Base-by-base conservation (phyloP, 1,140 invertebrate genomes). In the Drosophila lacertosa region DNA sequence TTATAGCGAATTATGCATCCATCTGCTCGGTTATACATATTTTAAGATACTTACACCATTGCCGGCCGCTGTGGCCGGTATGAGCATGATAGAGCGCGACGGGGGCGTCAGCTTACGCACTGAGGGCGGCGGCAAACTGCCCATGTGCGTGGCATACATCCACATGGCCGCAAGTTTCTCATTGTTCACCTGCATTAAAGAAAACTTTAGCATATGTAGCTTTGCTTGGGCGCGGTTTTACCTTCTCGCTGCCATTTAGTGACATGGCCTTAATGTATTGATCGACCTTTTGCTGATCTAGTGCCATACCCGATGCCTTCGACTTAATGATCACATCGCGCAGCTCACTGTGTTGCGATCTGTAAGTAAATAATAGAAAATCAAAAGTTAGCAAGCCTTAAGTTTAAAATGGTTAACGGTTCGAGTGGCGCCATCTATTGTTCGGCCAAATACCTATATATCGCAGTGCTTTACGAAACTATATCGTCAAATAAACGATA, bases 241-340 rank as follows among this genome's bases (percentile, higher is more conserved):
- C 89, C 68, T 91, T 91, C 13, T 90, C 86, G 26, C 57, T 91
- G 47, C 79, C 82, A 47, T 55, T 89, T 0, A 82, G 24, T 0
- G 89, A 90, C 82, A 90, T 89, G 4, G 82, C 76, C 33, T 91
- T 91, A 6, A 91, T 89, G 16, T 90, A 90, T 35, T 91, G 89
- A 29, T 91, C 89, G 9, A 89, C 75, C 51, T 81, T 91, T 16
- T 91, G 84, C 20, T 90, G 82, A 29, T 90, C 72, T 45, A 90
- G 22, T 9, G 76, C 62, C 15, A 88, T 64, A 15, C 81, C 78
- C 9, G 81, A 74, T n/a, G 55, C 63, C 22, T 73, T 89, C 6
- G 89, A 71, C 4, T 89, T 90, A 24, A 90, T 90, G 3, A 89
- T 90, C 1, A 90, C 82, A 59, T 90, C 84, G 0, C 66, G 70